Percentiles rank a stretch among this genome's conserved stretches.
Conservation (phyloP, 2,113 vertebrate species). For the Chinchilla lanigera region DNA sequence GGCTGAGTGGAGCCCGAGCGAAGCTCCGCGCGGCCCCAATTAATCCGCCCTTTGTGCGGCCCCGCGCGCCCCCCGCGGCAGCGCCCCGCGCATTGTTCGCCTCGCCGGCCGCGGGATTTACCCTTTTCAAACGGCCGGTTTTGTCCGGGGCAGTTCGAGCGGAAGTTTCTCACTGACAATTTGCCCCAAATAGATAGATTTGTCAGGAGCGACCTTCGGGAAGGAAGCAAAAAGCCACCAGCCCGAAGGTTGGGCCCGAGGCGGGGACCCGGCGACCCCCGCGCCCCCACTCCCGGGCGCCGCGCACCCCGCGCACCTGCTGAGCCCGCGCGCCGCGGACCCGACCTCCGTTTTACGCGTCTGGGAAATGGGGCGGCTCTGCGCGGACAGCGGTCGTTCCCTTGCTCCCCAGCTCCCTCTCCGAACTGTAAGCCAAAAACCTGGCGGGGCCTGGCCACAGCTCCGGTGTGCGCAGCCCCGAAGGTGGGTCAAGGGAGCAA, state of each 20-base stretch:
- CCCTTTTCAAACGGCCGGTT: slow-evolving; percentile 99
- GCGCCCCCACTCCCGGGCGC: neutral
- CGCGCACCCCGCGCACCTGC: neutral
- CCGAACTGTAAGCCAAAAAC: neutral
- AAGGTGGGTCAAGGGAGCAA: neutral
- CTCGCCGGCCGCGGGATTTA: slow-evolving; percentile 98
- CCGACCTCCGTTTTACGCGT: slow-evolving; percentile 19
- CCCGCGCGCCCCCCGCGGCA: slow-evolving; percentile 88
- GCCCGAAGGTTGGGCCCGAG: slow-evolving; percentile 72
- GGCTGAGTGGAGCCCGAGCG: slow-evolving; percentile 99
- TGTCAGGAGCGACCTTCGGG: slow-evolving; percentile 96
- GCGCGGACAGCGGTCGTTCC: neutral
- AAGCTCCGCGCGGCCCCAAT: slow-evolving; percentile 99
- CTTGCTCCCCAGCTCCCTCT: neutral
- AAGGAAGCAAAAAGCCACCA: slow-evolving; percentile 89
- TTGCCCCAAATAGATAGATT: slow-evolving; percentile 99
- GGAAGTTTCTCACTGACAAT: slow-evolving; percentile 99
- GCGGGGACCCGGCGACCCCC: neutral
- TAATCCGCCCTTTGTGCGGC: slow-evolving; percentile 99
- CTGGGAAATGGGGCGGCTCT: slow-evolving; percentile 61
- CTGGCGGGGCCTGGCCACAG: neutral
- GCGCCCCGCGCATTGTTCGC: slow-evolving; percentile 95
- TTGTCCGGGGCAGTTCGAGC: slow-evolving; percentile 99
- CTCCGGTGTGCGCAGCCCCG: neutral
- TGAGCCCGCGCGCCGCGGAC: neutral